These are phyloP conservation scores for Anorthoa munda DNA, from an alignment of 2,888 invertebrate species.

Conservation along the genomic window DNA sequence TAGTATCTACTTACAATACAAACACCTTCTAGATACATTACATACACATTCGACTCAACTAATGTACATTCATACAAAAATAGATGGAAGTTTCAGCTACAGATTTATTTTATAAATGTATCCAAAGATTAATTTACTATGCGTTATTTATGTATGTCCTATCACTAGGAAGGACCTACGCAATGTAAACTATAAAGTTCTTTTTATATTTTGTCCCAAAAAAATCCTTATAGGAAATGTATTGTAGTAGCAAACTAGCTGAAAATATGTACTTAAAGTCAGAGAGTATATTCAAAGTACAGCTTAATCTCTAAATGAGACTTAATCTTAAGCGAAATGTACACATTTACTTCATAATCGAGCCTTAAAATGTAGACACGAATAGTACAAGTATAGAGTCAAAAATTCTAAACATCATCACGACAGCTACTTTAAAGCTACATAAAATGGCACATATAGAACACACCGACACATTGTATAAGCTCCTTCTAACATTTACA, in stretches of 20 bases:
- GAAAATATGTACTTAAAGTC: slow-evolving; percentile 3
- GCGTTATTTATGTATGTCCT: slow-evolving; percentile 9
- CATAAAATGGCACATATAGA: slow-evolving; percentile 82
- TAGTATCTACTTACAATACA: slow-evolving; percentile 52
- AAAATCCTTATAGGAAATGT: slow-evolving; percentile 8
- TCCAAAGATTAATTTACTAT: slow-evolving; percentile 31
- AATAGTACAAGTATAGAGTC: slow-evolving; percentile 38
- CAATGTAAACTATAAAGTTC: slow-evolving; percentile 1
- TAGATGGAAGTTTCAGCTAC: slow-evolving; percentile 71
- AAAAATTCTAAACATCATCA: slow-evolving; percentile 60
- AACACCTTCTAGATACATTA: slow-evolving; percentile 54
- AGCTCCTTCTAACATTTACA: slow-evolving; percentile 70
- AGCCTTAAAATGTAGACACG: slow-evolving; percentile 18
- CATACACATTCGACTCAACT: slow-evolving; percentile 54
- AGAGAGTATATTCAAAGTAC: slow-evolving; percentile 11
- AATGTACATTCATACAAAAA: slow-evolving; percentile 83
- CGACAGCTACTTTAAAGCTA: slow-evolving; percentile 60
- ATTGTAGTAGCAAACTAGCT: slow-evolving; percentile 56
- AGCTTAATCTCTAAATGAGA: slow-evolving; percentile 40
- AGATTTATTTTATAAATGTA: slow-evolving; percentile 26
- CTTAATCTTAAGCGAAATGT: slow-evolving; percentile 13
- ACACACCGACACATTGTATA: slow-evolving; percentile 79
- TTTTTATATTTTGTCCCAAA: slow-evolving; percentile 29
- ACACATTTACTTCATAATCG: slow-evolving; percentile 9
- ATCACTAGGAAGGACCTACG: slow-evolving; percentile 11